These are phyloP conservation scores for Calosoma granatense DNA, from an alignment of 1,140 invertebrate genomes.

Conservation along the genomic window DNA sequence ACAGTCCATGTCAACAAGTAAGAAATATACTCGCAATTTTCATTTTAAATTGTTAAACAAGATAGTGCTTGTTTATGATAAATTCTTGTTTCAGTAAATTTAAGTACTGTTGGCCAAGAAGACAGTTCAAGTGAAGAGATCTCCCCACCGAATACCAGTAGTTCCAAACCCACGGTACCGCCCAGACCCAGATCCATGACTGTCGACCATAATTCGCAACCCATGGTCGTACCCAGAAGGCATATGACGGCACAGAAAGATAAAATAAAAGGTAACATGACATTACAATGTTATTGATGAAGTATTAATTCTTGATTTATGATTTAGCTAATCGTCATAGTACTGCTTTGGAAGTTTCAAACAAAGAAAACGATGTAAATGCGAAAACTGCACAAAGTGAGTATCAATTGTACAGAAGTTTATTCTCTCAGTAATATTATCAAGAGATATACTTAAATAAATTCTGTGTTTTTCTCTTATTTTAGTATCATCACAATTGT, in stretches of 20 bases:
- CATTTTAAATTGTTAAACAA: slow-evolving; percentile 10
- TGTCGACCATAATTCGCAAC: slow-evolving; percentile 35
- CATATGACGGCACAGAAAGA: slow-evolving; percentile 25
- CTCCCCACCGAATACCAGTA: slow-evolving; percentile 38
- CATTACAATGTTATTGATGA: slow-evolving; percentile 12
- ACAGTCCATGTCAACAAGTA: slow-evolving; percentile 32
- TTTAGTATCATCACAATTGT: slow-evolving; percentile 51
- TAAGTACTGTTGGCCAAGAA: slow-evolving; percentile 56
- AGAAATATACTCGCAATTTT: slow-evolving; percentile 15
- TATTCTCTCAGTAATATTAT: background rate
- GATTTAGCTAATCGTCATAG: slow-evolving; percentile 20
- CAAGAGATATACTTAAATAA: background rate
- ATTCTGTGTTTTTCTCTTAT: slow-evolving; percentile 10
- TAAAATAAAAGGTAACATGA: slow-evolving; percentile 23
- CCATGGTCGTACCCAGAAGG: slow-evolving; percentile 28
- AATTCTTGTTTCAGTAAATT: slow-evolving; percentile 40
- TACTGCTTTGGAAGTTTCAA: slow-evolving; percentile 19
- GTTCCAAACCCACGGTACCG: slow-evolving; percentile 46
- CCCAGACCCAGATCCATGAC: slow-evolving; percentile 45
- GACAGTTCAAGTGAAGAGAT: slow-evolving; percentile 62
- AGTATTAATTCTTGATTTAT: slow-evolving; percentile 12
- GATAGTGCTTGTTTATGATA: slow-evolving; percentile 15
- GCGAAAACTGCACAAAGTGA: slow-evolving; percentile 16
- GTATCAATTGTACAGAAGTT: slow-evolving; percentile 12
- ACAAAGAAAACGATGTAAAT: slow-evolving; percentile 15